These are phyloP conservation scores for Macaria notata DNA, from an alignment of 2,888 invertebrate genomes.

Conservation along the genomic window DNA sequence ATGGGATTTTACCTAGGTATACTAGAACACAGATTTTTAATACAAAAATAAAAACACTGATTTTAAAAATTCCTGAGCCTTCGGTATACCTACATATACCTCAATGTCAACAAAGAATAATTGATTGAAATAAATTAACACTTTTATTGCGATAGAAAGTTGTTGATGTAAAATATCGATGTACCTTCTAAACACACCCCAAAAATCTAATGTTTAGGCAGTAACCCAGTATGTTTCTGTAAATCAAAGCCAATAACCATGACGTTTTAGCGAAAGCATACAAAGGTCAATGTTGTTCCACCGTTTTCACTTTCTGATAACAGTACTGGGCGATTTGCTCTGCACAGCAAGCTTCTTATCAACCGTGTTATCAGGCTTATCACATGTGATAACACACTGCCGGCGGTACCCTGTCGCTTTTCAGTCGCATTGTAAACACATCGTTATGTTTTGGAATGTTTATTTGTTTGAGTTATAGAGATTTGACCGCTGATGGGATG, in stretches of 20 bases:
- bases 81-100: too few relatives aligned
- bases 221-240: too few relatives aligned
- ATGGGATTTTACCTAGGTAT: too few relatives aligned
- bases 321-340: constrained; percentile 38
- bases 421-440: constrained; percentile 36
- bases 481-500: neutral
- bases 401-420: constrained; percentile 64
- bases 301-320: constrained; percentile 18
- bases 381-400: constrained; percentile 68
- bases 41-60: too few relatives aligned
- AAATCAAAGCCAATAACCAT: neutral
- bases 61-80: too few relatives aligned
- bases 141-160: too few relatives aligned
- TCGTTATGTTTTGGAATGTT: constrained; percentile 20
- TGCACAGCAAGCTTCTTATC: constrained; percentile 51
- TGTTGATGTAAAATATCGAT: too few relatives aligned
- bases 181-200: too few relatives aligned
- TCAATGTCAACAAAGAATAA: too few relatives aligned
- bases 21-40: too few relatives aligned
- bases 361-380: constrained; percentile 59
- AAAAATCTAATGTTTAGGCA: too few relatives aligned
- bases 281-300: constrained; percentile 23
- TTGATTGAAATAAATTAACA: too few relatives aligned
- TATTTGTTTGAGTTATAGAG: constrained; percentile 14
- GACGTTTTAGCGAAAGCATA: neutral